Base-by-base conservation (phyloP, 1,140 invertebrate species). In the Amphibalanus amphitrite region DNA sequence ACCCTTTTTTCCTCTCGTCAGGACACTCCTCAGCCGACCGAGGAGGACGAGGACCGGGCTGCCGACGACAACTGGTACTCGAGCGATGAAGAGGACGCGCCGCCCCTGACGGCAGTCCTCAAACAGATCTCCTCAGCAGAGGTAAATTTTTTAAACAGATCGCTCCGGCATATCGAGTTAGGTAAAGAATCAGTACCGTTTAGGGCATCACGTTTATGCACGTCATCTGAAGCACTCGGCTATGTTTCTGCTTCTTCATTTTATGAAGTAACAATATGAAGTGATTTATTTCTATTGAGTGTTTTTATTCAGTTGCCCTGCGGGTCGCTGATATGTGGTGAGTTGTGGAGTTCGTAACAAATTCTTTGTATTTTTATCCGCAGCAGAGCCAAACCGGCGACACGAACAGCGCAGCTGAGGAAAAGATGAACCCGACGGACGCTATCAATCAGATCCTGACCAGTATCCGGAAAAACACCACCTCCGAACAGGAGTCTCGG, bases 31-130 rank as follows among this genome's bases (percentile, higher is more conserved):
- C 65, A 67, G 65, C 65, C 65, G n/a, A 13, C 65, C 17, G 65
- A 25, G 20, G 65, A 67, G 6, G 65, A 67, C 28, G 28, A 28
- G 3, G 65, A 67, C 28, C 20, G 26, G n/a, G 65, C 17, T 6
- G 65, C 65, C 28, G 65, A 67, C 17, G 65, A 67, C 28, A 26
- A 67, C 65, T 67, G 65, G 65, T 67, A 67, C 65, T 67, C 65
- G 65, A 67, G 65, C n/a, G 65, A 67, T 26, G 65, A 67, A 1
- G 65, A 67, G 3, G 26, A 28, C 65, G 28, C 65, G 10, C 65
- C 65, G 4, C n/a, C 28, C 0, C n/a, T 67, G 3, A 67, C 65
- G 3, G 28, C 3, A 8, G 65, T 67, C 26, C 65, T 67, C 23
- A 59, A 59, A 20, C 10, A 59, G 47, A 59, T 59, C 13, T 59